Percentiles rank a stretch among this genome's conserved stretches.
phyloP scores from a whole-genome alignment of 2,888 invertebrate species.

The Bellardia pandia region DNA sequence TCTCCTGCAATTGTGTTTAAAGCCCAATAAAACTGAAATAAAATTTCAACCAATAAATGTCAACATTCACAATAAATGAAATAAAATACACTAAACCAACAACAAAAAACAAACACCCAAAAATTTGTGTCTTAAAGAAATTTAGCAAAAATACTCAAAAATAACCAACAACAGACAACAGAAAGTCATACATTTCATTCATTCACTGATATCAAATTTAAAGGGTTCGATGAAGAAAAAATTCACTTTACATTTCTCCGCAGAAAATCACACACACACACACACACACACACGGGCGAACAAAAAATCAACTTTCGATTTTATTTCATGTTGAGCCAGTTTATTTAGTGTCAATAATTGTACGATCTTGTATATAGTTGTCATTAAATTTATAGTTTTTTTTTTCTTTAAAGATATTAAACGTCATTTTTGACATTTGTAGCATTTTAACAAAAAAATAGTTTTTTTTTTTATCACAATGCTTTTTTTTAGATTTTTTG shows the following conservation, averaged over 20 bases:
- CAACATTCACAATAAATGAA: conserved; percentile 59
- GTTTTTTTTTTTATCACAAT: neutral
- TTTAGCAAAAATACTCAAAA: conserved; percentile 29
- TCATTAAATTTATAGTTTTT: conserved; percentile 18
- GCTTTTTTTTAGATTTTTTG: neutral
- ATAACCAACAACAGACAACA: conserved; percentile 10
- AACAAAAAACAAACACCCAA: conserved; percentile 34
- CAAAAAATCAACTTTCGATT: conserved; percentile 72
- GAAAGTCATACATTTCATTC: neutral
- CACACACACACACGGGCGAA: neutral
- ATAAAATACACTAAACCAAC: conserved; percentile 20
- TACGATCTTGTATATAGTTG: conserved; percentile 58
- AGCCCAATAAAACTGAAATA: conserved; percentile 19
- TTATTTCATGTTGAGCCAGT: conserved; percentile 71
- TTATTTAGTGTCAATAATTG: conserved; percentile 61
- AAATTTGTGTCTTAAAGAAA: conserved; percentile 37
- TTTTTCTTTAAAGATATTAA: conserved; percentile 31
- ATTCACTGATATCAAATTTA: neutral
- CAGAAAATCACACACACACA: neutral
- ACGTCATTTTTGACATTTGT: conserved; percentile 54
- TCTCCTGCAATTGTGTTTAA: neutral
- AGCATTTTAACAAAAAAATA: conserved; percentile 4
- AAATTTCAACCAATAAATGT: conserved; percentile 63
- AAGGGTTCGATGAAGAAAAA: conserved; percentile 49
- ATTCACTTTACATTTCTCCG: conserved; percentile 65